These are phyloP conservation scores for Zaprionus tsacasi DNA, from an alignment of 1,140 invertebrate species.

Conservation along the genomic window DNA sequence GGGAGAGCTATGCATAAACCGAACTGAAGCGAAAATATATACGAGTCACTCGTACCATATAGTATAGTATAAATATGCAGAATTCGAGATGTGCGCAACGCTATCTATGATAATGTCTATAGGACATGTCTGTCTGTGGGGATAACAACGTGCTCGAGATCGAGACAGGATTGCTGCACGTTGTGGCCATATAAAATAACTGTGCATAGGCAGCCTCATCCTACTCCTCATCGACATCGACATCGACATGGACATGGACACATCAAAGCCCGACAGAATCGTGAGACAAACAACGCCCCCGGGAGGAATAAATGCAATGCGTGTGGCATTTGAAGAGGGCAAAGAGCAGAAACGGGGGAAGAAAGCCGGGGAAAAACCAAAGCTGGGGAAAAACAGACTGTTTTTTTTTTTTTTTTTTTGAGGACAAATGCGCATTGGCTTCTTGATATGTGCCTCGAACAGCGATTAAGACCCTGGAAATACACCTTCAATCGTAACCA, in stretches of 20 bases:
- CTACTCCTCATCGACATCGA: background rate
- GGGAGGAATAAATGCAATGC: constrained; percentile 47
- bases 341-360: background rate
- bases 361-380: background rate
- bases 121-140: constrained; percentile 17
- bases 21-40: constrained; percentile 51
- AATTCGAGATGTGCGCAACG: constrained; percentile 46
- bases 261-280: constrained; percentile 47
- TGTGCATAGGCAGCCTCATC: constrained; percentile 10
- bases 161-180: constrained; percentile 60
- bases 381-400: constrained; percentile 1
- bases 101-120: constrained; percentile 53
- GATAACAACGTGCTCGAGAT: constrained; percentile 37
- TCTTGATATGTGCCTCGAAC: background rate
- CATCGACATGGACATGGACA: background rate
- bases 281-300: constrained; percentile 46
- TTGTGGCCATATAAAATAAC: constrained; percentile 60
- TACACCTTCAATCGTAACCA: background rate
- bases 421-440: constrained; percentile 2
- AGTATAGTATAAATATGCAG: constrained; percentile 66
- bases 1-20: constrained; percentile 66
- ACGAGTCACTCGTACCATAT: constrained; percentile 43
- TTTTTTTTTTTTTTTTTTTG: background rate
- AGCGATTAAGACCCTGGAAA: constrained; percentile 19
- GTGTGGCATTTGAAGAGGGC: constrained; percentile 31